Evolutionary conservation across 2,797 vertebrate species (phyloP), one percentile per base, ranked within the genome.

Genomic region (Eremophila alpestris): DNA sequence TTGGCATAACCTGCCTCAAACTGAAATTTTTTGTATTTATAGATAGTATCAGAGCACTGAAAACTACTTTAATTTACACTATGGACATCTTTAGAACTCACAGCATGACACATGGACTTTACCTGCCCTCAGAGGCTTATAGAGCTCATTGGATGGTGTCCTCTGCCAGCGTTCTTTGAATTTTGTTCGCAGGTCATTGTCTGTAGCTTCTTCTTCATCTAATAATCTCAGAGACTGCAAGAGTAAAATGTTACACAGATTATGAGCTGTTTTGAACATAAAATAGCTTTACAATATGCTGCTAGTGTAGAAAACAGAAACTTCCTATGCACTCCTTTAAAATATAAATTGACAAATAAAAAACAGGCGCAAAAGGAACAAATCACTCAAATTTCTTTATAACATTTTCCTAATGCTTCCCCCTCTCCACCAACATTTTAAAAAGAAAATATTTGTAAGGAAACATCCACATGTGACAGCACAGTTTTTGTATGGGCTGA

Each of bases 141-240:
- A 99, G 24, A 99, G 98, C 22, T 99, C 99, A 87, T 96, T 99
- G 90, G 99, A 99, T 19, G 99, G 98, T 3, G 99, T 99, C 97
- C 99, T 98, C 98, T 98, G 99, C 99, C 99, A 99, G 83, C 99
- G 99, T 78, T 99, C 99, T 95, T 97, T 99, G 97, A 99, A 99
- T 97, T 99, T 99, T 78, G 98, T 95, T 97, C 98, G 97, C 92
- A 99, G 97, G 51, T 99, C 99, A 59, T 98, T 99, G 97, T 99
- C 99, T 34, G 99, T 99, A 11, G 98, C 90, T 97, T 99, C 99
- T 95, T 99, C 99, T 87, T 99, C 98, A 80, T 99, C 98, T 96
- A 99, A 96, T 96, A 99, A 98, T 95, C 99, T 99, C 84, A 99
- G 95, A 63, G 99, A 99, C 99, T 99, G 43, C 27, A 79, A 63